Conservation (phyloP, 2,888 invertebrate species). For the Tetropium fuscum region DNA sequence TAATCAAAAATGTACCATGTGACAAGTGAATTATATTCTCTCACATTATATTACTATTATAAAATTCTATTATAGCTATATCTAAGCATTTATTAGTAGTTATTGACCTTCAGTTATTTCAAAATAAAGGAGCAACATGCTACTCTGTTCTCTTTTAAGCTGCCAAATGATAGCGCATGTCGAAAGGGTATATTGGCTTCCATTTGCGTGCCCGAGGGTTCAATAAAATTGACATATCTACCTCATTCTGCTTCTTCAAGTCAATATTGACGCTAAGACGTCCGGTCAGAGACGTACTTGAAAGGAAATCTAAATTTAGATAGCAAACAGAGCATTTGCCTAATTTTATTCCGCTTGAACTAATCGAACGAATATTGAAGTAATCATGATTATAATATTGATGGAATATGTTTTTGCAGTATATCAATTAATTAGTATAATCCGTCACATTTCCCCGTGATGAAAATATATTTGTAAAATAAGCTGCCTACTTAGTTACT, state of each 20-base stretch:
- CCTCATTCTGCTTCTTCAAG: constrained; percentile 38
- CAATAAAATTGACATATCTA: constrained; percentile 44
- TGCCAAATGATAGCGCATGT: constrained; percentile 20
- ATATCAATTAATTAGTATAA: no score
- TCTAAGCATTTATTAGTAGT: background rate
- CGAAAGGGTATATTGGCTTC: constrained; percentile 39
- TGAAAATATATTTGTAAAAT: no score
- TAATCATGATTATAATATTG: no score
- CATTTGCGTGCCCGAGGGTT: constrained; percentile 42
- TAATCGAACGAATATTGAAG: no score
- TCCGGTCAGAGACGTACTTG: constrained; percentile 1
- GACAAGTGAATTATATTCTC: no score
- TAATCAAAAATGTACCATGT: no score
- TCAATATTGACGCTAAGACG: constrained; percentile 46
- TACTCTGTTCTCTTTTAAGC: background rate
- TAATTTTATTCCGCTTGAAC: no score
- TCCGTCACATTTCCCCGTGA: no score
- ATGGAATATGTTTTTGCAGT: no score
- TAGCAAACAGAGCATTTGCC: constrained; percentile 8
- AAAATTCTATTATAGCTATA: background rate
- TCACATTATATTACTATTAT: no score
- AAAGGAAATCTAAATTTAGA: constrained; percentile 6
- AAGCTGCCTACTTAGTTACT: no score
- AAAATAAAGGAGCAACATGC: constrained; percentile 12
- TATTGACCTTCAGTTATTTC: background rate